These are phyloP conservation scores for Odontomachus brunneus DNA, from an alignment of 1,140 invertebrate species.

Conservation along the genomic window DNA sequence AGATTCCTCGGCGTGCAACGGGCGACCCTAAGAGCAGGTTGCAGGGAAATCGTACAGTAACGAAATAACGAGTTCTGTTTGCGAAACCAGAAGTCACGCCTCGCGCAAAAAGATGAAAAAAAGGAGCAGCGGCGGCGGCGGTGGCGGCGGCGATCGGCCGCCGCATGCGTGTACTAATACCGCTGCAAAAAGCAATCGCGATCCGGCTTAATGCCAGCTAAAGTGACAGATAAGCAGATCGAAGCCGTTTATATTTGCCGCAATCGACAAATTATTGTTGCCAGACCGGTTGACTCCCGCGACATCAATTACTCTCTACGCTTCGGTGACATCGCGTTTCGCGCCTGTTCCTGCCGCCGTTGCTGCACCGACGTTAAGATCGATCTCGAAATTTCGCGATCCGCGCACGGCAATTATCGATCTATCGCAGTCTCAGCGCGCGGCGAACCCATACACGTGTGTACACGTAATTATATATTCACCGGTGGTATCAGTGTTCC, in stretches of 20 bases:
- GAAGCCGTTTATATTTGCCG: slow-evolving; percentile 32
- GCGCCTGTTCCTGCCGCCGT: not conserved
- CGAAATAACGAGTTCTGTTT: slow-evolving; percentile 67
- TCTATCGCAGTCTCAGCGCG: not conserved
- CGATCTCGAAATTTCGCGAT: slow-evolving; percentile 23
- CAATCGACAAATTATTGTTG: slow-evolving; percentile 63
- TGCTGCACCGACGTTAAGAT: slow-evolving; percentile 1
- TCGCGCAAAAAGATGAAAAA: slow-evolving; percentile 36
- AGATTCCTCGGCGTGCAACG: slow-evolving; percentile 37
- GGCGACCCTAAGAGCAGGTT: slow-evolving; percentile 34
- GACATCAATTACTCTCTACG: slow-evolving; percentile 37
- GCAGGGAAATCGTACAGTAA: slow-evolving; percentile 56
- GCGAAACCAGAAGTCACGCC: slow-evolving; percentile 54
- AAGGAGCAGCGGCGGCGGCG: not conserved
- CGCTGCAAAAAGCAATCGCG: slow-evolving; percentile 19
- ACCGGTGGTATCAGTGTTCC: not conserved
- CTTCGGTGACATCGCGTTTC: slow-evolving; percentile 39
- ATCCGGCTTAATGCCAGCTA: slow-evolving; percentile 30
- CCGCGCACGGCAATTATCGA: not conserved
- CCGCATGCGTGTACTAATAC: slow-evolving; percentile 34
- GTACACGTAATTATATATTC: slow-evolving; percentile 1
- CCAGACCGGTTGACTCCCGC: slow-evolving; percentile 36
- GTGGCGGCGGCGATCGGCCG: not conserved
- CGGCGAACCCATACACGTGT: not conserved
- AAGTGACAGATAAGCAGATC: slow-evolving; percentile 55